Base-by-base conservation (phyloP, 2,888 invertebrate genomes). In the Meloe dianella region DNA sequence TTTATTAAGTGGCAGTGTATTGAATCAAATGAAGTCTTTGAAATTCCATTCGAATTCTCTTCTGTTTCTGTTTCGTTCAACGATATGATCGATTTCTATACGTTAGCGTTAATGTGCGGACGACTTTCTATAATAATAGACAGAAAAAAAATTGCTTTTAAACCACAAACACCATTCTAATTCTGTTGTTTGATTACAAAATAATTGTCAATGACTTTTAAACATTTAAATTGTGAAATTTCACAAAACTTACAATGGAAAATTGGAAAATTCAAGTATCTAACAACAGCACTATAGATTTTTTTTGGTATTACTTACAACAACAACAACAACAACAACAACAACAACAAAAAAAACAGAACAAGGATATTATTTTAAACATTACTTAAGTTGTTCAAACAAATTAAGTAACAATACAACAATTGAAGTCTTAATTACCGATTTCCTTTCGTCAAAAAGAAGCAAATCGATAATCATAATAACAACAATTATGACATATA, bases 81-180 rank as follows among this genome's bases (percentile, higher is more conserved):
- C n/a, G n/a, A n/a, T n/a, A n/a, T 27, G 4, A 27, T 27, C 4
- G 27, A 27, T 27, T 32, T 32, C n/a, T n/a, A n/a, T 9, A 32
- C 3, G 32, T 32, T 32, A 32, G 7, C 32, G 32, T 32, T 32
- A 10, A 32, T 1, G 32, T 32, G 32, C 32, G 32, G 32, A 32
- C 4, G 27, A n/a, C n/a, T n/a, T n/a, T n/a, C n/a, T n/a, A n/a
- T n/a, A n/a, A n/a, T n/a, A n/a, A n/a, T n/a, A n/a, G n/a, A n/a
- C n/a, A n/a, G n/a, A n/a, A n/a, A n/a, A n/a, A n/a, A n/a, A n/a
- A n/a, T n/a, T n/a, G n/a, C n/a, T 35, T 6, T 35, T 35, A 35
- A 51, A 22, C 47, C 47, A 22, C 47, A 51, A 51, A 51, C 22
- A 22, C 47, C 47, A 51, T 51, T 51, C 47, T 20, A 51, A 51